These are phyloP conservation scores for Coregonus sp. DNA, from an alignment of 2,797 vertebrate species.

Conservation along the genomic window DNA sequence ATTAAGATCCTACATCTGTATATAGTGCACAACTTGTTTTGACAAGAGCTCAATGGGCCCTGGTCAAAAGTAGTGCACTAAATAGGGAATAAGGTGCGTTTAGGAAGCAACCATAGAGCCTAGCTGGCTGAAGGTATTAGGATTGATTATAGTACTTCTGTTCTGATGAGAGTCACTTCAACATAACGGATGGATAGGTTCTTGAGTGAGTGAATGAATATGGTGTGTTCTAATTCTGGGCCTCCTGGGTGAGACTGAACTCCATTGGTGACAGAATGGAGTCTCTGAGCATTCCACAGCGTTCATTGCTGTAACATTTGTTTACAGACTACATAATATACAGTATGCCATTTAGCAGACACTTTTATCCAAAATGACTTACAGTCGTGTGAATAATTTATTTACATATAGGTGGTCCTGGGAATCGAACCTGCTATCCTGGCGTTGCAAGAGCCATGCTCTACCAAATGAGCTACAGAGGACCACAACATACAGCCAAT, in stretches of 20 bases:
- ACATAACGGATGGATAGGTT: background rate
- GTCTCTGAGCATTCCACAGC: background rate
- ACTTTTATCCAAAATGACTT: too few species aligned
- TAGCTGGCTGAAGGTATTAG: background rate
- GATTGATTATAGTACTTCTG: background rate
- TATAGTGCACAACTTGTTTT: background rate
- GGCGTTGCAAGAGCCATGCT: too few species aligned
- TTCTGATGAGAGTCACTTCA: background rate
- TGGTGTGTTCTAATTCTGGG: background rate
- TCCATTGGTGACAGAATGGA: background rate
- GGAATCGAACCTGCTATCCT: too few species aligned
- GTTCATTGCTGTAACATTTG: too few species aligned
- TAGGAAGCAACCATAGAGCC: background rate
- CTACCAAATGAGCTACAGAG: background rate
- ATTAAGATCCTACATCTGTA: too few species aligned
- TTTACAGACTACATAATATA: background rate
- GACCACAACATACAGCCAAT: conserved; percentile 4
- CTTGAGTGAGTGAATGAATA: background rate
- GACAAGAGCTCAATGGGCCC: background rate
- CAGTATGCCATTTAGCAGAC: background rate
- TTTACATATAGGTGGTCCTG: too few species aligned
- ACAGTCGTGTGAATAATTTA: too few species aligned
- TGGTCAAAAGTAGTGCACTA: background rate
- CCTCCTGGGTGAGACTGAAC: background rate
- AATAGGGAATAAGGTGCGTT: background rate